Evolutionary conservation across 2,113 vertebrate genomes (phyloP).

Genomic region (Thryonomys swinderianus): DNA sequence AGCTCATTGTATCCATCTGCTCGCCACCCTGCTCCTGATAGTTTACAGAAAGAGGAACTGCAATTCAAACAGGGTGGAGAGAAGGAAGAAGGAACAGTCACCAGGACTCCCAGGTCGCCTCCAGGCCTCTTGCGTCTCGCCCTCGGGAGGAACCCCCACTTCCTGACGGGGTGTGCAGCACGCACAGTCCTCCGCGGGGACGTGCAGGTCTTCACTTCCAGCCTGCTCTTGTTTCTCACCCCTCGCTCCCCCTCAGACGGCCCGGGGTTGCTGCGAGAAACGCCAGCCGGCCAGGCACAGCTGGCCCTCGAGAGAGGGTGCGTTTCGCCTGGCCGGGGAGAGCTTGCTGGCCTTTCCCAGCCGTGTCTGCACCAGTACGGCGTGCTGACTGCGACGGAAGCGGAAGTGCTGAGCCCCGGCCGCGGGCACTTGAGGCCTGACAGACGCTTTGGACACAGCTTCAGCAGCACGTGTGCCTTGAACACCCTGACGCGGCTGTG

Average conservation of each 20-base stretch:
- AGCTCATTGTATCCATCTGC: not conserved
- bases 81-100: not conserved
- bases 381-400: not conserved
- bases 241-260: not conserved
- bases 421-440: not conserved
- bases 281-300: conserved; percentile 52
- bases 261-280: not conserved
- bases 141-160: not conserved
- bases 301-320: not conserved
- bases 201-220: not conserved
- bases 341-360: conserved; percentile 55
- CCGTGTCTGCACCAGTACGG: conserved; percentile 24
- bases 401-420: not conserved
- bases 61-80: not conserved
- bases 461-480: not conserved
- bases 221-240: not conserved
- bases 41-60: not conserved
- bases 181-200: not conserved
- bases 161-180: not conserved
- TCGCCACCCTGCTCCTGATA: not conserved
- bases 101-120: not conserved
- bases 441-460: not conserved
- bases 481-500: not conserved
- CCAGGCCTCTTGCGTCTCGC: not conserved
- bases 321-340: not conserved